These are phyloP conservation scores for Pseudochaenichthys georgianus DNA, from an alignment of 2,797 vertebrate genomes.

Conservation along the genomic window DNA sequence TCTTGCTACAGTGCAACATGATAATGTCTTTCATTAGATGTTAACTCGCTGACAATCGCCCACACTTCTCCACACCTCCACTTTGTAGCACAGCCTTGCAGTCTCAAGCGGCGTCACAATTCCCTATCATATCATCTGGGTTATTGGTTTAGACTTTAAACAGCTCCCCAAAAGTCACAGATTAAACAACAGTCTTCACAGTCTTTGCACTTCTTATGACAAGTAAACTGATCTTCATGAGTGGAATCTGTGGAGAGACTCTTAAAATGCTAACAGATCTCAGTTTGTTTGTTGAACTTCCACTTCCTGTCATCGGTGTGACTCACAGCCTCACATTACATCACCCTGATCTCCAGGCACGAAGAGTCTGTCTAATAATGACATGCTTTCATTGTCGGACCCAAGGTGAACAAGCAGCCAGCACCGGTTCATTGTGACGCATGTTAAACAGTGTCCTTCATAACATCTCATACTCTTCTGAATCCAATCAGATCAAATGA, in stretches of 20 bases:
- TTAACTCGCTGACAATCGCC: neutral
- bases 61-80: neutral
- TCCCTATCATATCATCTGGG: neutral
- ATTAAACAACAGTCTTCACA: neutral
- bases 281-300: neutral
- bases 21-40: neutral
- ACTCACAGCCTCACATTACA: neutral
- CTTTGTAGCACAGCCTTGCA: neutral
- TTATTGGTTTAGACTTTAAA: conserved; percentile 1
- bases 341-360: neutral
- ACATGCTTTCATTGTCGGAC: conserved; percentile 2
- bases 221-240: conserved; percentile 3
- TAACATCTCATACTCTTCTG: conserved; percentile 14
- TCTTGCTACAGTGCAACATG: neutral
- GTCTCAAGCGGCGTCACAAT: neutral
- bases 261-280: neutral
- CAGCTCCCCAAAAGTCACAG: neutral
- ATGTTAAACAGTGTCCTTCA: conserved; percentile 26
- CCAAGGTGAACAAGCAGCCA: conserved; percentile 47
- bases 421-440: conserved; percentile 25
- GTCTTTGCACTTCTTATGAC: neutral
- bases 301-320: conserved; percentile 6
- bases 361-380: neutral
- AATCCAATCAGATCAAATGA: conserved; percentile 29
- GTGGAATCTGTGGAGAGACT: neutral